Percentiles rank a stretch among this genome's conserved stretches.
These are phyloP conservation scores for Psettodes erumei DNA, from an alignment of 2,113 vertebrate genomes.

Conservation along the genomic window DNA sequence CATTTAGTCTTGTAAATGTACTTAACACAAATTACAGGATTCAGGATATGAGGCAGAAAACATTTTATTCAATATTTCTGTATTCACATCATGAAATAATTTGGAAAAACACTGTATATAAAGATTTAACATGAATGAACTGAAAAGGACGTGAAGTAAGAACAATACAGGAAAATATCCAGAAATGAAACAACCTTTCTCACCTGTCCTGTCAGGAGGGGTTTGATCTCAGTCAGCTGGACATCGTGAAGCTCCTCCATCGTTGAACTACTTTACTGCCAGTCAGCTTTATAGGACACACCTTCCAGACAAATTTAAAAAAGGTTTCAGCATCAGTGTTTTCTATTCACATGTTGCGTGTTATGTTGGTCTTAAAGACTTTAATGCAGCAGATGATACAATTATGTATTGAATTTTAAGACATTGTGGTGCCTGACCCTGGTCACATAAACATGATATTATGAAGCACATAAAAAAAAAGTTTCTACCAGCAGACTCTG, in stretches of 20 bases:
- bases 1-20: neutral
- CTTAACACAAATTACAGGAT: neutral
- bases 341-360: too few species aligned
- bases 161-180: too few species aligned
- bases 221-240: constrained; percentile 96
- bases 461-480: neutral
- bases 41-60: neutral
- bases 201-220: constrained; percentile 94
- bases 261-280: constrained; percentile 45
- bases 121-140: neutral
- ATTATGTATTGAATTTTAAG: too few species aligned
- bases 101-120: neutral
- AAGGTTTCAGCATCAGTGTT: neutral
- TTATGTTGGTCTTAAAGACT: neutral
- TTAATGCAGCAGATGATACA: neutral
- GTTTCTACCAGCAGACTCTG: neutral
- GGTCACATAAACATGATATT: neutral
- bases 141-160: too few species aligned
- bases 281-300: constrained; percentile 19
- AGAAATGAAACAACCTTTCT: constrained; percentile 37
- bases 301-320: neutral
- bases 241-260: constrained; percentile 98
- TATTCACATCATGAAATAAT: neutral
- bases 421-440: neutral
- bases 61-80: neutral